Percentiles rank a stretch among this genome's conserved stretches.
These are phyloP conservation scores for Sinocyclocheilus grahami DNA, from an alignment of 2,113 vertebrate genomes.

Conservation along the genomic window DNA sequence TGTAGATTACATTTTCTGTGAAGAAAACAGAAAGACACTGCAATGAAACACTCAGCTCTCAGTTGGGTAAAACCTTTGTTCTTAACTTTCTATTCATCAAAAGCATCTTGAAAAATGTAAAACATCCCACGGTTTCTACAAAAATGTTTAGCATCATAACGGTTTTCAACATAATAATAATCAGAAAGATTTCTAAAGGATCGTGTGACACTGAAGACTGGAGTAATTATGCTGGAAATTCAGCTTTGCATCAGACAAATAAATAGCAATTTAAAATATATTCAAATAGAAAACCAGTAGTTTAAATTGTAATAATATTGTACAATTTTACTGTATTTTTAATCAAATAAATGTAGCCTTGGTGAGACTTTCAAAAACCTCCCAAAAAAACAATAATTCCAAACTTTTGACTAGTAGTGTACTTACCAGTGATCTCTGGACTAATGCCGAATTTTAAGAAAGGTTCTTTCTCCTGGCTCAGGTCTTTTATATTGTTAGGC, in stretches of 20 bases:
- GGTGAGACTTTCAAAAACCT: not conserved
- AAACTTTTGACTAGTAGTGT: not conserved
- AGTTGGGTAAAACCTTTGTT: too few species aligned
- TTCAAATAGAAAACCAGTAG: not conserved
- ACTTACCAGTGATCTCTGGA: conserved; percentile 80
- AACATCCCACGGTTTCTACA: not conserved
- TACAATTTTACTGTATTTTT: not conserved
- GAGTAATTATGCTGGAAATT: not conserved
- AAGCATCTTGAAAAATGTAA: not conserved
- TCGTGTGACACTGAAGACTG: not conserved
- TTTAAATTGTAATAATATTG: not conserved
- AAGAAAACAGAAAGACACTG: not conserved
- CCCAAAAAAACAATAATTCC: not conserved
- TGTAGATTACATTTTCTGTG: conserved; percentile 84
- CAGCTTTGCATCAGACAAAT: not conserved
- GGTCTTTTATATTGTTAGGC: conserved; percentile 56
- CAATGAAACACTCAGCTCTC: not conserved
- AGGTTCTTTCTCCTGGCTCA: conserved; percentile 61
- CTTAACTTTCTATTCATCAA: not conserved
- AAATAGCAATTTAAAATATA: not conserved
- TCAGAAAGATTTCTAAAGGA: not conserved
- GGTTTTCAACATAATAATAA: too few species aligned
- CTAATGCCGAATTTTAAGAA: conserved; percentile 79
- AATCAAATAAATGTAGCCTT: not conserved
- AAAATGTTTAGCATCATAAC: too few species aligned